Percentiles rank a stretch among this genome's conserved stretches.
Evolutionary conservation across 2,888 invertebrate genomes (phyloP).

Genomic region (Patella pellucida): DNA sequence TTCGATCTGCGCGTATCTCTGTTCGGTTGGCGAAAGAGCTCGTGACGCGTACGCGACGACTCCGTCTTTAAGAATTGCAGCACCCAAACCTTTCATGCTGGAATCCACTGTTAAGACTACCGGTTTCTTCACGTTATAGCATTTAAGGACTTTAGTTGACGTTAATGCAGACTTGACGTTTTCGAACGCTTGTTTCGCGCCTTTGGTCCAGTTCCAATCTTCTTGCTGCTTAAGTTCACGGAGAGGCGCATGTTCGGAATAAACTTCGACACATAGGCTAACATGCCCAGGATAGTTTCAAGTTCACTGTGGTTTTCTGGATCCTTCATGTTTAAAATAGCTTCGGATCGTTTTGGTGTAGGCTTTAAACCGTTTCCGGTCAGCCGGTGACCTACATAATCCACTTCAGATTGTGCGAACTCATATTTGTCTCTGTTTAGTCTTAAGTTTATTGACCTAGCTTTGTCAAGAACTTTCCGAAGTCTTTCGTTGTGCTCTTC

Average conservation of each 20-base stretch:
- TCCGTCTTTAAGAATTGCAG: no score
- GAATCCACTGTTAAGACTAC: no score
- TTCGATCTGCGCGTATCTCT: no score
- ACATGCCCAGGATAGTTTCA: conserved; percentile 28
- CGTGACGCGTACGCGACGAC: no score
- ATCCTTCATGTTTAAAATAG: conserved; percentile 23
- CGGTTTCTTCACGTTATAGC: no score
- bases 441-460: conserved; percentile 22
- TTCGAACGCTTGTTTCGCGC: no score
- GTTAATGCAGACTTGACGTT: no score
- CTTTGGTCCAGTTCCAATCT: no score
- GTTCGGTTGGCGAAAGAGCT: no score
- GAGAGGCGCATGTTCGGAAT: conserved; percentile 17
- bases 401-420: conserved; percentile 22
- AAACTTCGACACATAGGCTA: conserved; percentile 27
- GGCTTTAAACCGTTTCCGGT: conserved; percentile 28
- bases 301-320: conserved; percentile 25
- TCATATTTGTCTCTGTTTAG: conserved; percentile 22
- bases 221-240: no score
- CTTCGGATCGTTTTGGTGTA: conserved; percentile 15
- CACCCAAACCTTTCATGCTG: no score
- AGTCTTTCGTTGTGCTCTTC: conserved; percentile 14
- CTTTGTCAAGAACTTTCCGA: conserved; percentile 17
- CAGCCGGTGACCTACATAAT: conserved; percentile 31
- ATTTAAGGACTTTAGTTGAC: no score